Base-by-base conservation (phyloP, 2,888 invertebrate species). In the Thelaira solivaga region DNA sequence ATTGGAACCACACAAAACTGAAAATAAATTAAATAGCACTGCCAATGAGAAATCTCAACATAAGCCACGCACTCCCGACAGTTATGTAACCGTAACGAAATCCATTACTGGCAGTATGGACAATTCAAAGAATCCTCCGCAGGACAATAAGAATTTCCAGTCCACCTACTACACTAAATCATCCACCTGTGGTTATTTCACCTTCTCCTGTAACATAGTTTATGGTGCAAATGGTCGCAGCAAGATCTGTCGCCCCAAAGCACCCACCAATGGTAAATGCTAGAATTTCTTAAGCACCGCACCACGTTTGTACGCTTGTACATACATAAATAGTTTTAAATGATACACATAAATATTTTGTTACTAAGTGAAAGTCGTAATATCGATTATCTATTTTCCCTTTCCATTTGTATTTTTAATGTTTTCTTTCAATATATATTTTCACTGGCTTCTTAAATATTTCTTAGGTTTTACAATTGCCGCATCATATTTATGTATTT, bases 171-270 rank as follows among this genome's bases (percentile, higher is more conserved):
- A 94, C 83, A 95, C 95, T 0, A 96, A 96, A 88, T 94, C 95
- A 7, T 95, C 95, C 1, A 95, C 94, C 1, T 96, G 96, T 86
- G 96, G 96, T 7, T 95, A 95, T 85, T 95, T 96, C 82, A 95
- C 95, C 1, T 96, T 96, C 87, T 93, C 94, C 0, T 96, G 96
- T 85, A 94, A 95, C 57, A 93, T 94, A 85, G 94, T 94, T 0
- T 93, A 93, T 82, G 93, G 94, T 10, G 92, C 93, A 0, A 94
- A 94, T 84, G 94, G 94, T 11, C 92, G 93, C 81, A 94, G 93
- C 82, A 95, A 94, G 88, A 93, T 95, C 68, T 96, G 96, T 86
- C 93, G 93, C 82, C 96, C 96, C 0, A 95, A 94, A 88, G 91
- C 93, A 57, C 94, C 94, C 47, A 92, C 92, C 2, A 93, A 94